Base-by-base conservation (phyloP, 2,888 invertebrate genomes). In the Cenopis cana region DNA sequence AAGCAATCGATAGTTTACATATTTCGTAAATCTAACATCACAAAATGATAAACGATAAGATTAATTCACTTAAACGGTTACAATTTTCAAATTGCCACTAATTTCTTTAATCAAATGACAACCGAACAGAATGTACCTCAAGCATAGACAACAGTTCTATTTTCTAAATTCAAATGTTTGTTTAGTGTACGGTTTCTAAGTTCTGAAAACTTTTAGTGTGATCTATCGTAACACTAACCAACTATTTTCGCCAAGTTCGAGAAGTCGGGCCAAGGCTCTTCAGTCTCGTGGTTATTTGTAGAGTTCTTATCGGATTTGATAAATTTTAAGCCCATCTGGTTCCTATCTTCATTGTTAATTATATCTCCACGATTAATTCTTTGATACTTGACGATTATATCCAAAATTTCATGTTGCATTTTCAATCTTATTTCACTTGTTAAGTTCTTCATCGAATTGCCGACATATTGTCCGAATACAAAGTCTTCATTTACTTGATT, bases 401-500 rank as follows among this genome's bases (percentile, higher is more conserved):
- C 91, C 50, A 93, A 74, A 12, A 93, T 78, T 4, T 92, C 93
- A 74, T 91, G 93, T 61, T 92, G 93, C 87, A 93, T 88, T 69
- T 77, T 84, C 0, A 89, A 20, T 64, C 85, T 85, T 0, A 85
- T 72, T 0, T 89, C 87, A 12, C 76, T 78, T 4, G 89, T 88
- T 1, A 93, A 69, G 74, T 89, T 91, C 68, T 76, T 90, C 89
- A 93, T 91, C 0, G 88, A 74, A 61, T 85, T 88, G 0, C 91
- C 91, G 0, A 93, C 76, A 52, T 89, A 93, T 74, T 93, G 93
- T n/a, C 93, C 93, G 38, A 93, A 93, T 0, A 91, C 85, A n/a
- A 91, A 92, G 46, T 92, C 89, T 76, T 93, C 93, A n/a, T 82
- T 88, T 0, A 91, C 85, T 75, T 90, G 85, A 50, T 82, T 83